phyloP scores from a whole-genome alignment of 2,113 vertebrate species.

The Solenodon paradoxus region DNA sequence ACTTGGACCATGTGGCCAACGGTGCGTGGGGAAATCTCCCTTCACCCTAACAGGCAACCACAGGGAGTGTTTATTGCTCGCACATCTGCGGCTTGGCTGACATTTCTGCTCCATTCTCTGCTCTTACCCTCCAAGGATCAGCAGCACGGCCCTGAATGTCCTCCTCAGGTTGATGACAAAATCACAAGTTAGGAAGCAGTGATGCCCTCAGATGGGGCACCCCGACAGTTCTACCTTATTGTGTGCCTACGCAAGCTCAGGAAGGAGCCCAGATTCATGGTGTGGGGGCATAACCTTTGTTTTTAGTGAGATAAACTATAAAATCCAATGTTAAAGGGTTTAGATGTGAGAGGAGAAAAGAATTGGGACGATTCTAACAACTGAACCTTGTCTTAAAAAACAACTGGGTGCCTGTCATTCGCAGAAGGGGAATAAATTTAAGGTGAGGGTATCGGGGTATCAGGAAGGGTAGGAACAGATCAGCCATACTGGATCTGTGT shows the following conservation, averaged over 20 bases:
- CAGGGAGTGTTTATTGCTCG: background rate
- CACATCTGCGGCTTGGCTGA: background rate
- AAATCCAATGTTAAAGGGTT: background rate
- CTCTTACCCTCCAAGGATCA: background rate
- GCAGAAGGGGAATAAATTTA: too few relatives aligned
- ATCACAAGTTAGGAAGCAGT: background rate
- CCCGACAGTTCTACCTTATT: background rate
- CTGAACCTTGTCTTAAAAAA: background rate
- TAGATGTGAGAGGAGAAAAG: background rate
- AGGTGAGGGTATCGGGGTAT: background rate
- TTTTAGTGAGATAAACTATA: background rate
- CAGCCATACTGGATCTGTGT: background rate
- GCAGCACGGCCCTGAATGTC: background rate
- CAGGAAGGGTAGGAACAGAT: background rate
- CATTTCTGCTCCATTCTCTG: background rate
- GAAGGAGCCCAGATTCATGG: background rate
- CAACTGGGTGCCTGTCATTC: background rate
- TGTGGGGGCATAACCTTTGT: background rate
- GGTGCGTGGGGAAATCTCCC: background rate
- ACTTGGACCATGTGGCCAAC: background rate
- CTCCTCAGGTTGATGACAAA: background rate
- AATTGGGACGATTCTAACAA: background rate
- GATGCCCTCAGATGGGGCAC: background rate
- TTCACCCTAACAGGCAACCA: accelerated
- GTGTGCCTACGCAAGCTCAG: background rate